Evolutionary conservation across 2,797 vertebrate genomes (phyloP).

Genomic region (Saguinus oedipus): DNA sequence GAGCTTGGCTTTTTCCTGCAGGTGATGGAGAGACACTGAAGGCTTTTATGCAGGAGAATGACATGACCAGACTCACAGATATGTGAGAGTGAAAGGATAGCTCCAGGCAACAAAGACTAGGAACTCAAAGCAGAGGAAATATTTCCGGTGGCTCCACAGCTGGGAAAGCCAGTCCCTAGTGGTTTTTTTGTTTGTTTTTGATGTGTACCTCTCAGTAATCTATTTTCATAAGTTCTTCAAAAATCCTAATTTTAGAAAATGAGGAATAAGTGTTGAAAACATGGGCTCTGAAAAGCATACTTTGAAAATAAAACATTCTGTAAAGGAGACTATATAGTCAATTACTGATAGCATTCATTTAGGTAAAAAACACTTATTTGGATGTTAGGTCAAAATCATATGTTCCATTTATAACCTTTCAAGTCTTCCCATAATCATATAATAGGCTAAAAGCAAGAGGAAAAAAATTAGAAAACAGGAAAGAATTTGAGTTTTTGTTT

Average conservation of each 20-base stretch:
- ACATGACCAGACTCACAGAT: neutral
- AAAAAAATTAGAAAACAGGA: neutral
- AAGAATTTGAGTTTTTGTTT: neutral
- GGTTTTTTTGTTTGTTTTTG: neutral
- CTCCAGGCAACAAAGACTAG: neutral
- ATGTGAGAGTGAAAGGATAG: neutral
- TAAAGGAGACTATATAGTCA: neutral
- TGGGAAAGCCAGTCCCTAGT: neutral
- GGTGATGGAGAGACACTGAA: constrained; percentile 16
- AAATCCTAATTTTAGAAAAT: neutral
- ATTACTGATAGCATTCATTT: neutral
- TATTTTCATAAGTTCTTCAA: neutral
- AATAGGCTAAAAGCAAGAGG: neutral
- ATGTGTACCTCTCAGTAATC: neutral
- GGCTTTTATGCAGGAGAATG: constrained; percentile 36
- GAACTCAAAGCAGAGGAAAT: neutral
- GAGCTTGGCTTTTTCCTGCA: constrained; percentile 19
- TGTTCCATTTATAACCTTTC: neutral
- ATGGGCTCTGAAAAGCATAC: neutral
- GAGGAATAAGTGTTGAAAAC: neutral
- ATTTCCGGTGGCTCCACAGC: neutral
- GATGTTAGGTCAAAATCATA: neutral
- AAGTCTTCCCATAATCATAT: neutral
- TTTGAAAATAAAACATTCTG: constrained; percentile 30
- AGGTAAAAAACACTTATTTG: constrained; percentile 17